Base-by-base conservation (phyloP, 2,113 vertebrate genomes). In the Calidris pygmaea region DNA sequence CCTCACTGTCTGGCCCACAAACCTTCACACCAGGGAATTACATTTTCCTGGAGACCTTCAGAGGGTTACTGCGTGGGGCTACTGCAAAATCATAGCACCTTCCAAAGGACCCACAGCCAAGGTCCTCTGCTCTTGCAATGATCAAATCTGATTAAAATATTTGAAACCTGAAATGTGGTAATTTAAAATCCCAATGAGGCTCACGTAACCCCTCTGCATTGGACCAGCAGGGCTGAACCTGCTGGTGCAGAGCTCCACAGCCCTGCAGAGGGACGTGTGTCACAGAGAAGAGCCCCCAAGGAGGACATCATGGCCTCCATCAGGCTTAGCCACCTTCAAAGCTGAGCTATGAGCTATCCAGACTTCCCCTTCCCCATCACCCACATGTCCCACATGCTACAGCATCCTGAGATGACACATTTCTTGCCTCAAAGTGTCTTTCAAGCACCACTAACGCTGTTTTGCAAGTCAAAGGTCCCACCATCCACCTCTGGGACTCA, bases 321-420 rank as follows among this genome's bases (percentile, higher is more conserved):
- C 11, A 32, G 77, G 27, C 62, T 32, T 29, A 56, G 45, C 16
- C 86, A 62, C 24, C 14, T 23, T 34, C 37, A 26, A 17, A 22
- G 56, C 4, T 11, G 10, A 47, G 47, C 20, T 47, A 47, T 9
- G 37, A 52, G 62, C 4, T 10, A n/a, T 27, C n/a, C 34, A 53
- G 3, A 23, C 50, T 34, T 60, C n/a, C 12, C 52, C 75, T 50
- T 71, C 32, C 30, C 70, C 41, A 23, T 47, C 60, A 21, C 70
- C 68, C 41, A 56, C 35, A 12, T 9, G 55, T 47, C 52, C 29
- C 39, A 12, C 32, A 11, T 1, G 3, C 47, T 30, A 3, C 10
- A 2, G 24, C 63, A 26, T 14, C 67, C 67, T 10, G 29, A n/a
- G 67, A 21, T 0, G 1, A 59, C 13, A 14, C 29, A 3, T 66